Percentiles rank a stretch among this genome's conserved stretches.
Evolutionary conservation across 2,888 invertebrate genomes (phyloP).

Genomic region (Drosophila nr. medialis): DNA sequence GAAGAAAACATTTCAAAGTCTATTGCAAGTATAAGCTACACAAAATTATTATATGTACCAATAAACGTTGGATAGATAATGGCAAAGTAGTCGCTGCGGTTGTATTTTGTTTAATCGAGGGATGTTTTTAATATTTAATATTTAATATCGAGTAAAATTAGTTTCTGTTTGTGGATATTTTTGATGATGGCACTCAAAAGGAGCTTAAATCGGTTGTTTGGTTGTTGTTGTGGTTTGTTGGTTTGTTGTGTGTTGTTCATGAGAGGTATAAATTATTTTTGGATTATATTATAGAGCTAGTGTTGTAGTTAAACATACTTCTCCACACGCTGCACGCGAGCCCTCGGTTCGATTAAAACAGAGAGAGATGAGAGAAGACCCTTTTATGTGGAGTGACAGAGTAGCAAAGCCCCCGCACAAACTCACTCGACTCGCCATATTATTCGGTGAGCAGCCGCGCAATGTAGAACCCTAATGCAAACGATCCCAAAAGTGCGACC

Average conservation of each 20-base stretch:
- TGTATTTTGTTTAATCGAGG: constrained; percentile 9
- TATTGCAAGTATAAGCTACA: constrained; percentile 49
- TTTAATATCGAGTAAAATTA: constrained; percentile 28
- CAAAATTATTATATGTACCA: constrained; percentile 47
- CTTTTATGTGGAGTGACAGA: constrained; percentile 38
- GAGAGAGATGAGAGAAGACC: constrained; percentile 55
- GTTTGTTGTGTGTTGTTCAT: constrained; percentile 44
- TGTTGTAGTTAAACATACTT: constrained; percentile 75
- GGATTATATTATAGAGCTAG: constrained; percentile 57
- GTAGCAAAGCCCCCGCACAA: constrained; percentile 45
- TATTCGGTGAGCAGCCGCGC: constrained; percentile 36
- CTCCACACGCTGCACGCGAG: constrained; percentile 80
- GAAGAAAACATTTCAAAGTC: constrained; percentile 42
- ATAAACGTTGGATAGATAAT: constrained; percentile 41
- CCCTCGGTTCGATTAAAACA: constrained; percentile 69
- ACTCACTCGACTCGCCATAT: constrained; percentile 60
- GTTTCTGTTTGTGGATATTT: constrained; percentile 30
- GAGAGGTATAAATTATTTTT: constrained; percentile 34
- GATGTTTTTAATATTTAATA: constrained; percentile 1
- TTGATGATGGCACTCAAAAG: constrained; percentile 47
- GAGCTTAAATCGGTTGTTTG: constrained; percentile 32
- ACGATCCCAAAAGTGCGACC: constrained; percentile 40
- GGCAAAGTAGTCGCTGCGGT: constrained; percentile 21
- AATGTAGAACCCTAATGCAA: constrained; percentile 29
- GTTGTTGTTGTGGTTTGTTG: constrained; percentile 28